A percentile compares a stretch with the other conserved stretches of the same genome.
Evolutionary conservation across 1,140 invertebrate species (phyloP).

Genomic region (Nephila pilipes): DNA sequence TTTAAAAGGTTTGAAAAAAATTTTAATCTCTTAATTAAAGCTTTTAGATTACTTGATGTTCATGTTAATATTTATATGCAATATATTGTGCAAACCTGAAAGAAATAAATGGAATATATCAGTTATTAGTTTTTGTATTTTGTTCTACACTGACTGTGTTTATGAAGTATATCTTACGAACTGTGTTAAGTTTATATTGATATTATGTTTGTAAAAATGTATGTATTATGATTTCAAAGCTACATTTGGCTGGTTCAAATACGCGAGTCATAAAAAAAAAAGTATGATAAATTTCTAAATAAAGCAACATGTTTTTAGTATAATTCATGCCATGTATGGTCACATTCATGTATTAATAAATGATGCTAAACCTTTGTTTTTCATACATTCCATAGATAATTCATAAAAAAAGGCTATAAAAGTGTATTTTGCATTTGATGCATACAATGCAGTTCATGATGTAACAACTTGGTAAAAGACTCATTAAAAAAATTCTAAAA

Average conservation of each 20-base stretch:
- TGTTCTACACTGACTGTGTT: constrained; percentile 3
- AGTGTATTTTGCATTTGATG: constrained; percentile 67
- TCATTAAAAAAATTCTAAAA: constrained; percentile 70
- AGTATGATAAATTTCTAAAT: constrained; percentile 61
- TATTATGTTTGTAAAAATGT: constrained; percentile 50
- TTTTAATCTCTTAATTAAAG: constrained; percentile 26
- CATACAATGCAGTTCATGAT: constrained; percentile 62
- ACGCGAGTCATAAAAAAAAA: constrained; percentile 43
- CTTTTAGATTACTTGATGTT: constrained; percentile 56
- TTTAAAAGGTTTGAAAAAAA: not conserved
- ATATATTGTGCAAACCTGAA: constrained; percentile 40
- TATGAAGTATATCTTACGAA: not conserved
- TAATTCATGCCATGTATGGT: constrained; percentile 70
- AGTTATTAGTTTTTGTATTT: constrained; percentile 48
- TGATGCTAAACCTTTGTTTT: constrained; percentile 60
- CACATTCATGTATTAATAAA: constrained; percentile 62
- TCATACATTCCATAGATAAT: constrained; percentile 73
- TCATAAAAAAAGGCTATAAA: constrained; percentile 51
- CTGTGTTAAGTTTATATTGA: constrained; percentile 41
- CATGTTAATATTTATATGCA: constrained; percentile 51
- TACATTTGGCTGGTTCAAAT: constrained; percentile 75
- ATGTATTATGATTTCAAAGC: constrained; percentile 54
- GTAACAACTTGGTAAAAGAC: constrained; percentile 64
- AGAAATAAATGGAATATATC: constrained; percentile 25
- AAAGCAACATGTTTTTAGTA: constrained; percentile 66